Evolutionary conservation across 2,888 invertebrate species (phyloP).

Genomic region (Epistrophella euchroma): DNA sequence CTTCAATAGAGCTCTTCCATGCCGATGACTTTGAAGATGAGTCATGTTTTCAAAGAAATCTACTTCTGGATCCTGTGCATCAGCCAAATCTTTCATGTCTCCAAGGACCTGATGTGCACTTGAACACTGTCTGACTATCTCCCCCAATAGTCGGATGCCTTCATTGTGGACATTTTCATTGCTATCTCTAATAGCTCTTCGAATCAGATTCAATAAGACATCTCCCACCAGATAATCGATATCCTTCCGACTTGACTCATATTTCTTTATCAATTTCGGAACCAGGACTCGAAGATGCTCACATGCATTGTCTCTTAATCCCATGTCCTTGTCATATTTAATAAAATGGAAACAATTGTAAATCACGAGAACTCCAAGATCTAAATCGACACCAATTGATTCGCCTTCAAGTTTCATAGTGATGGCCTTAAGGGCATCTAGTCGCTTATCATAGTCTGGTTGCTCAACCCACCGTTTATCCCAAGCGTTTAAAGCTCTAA

Average conservation of each 20-base stretch:
- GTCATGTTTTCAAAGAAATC: constrained; percentile 98
- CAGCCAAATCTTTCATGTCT: constrained; percentile 88
- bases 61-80: constrained; percentile 90
- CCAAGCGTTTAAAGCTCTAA: constrained; percentile 92
- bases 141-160: constrained; percentile 91
- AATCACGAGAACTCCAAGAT: constrained; percentile 89
- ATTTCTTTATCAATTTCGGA: constrained; percentile 86
- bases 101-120: constrained; percentile 88
- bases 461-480: constrained; percentile 96
- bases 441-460: constrained; percentile 93
- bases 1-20: constrained; percentile 92
- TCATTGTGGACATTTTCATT: constrained; percentile 91
- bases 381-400: constrained; percentile 85
- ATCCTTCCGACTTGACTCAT: constrained; percentile 85
- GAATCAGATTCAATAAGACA: constrained; percentile 89
- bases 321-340: constrained; percentile 91
- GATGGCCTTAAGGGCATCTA: constrained; percentile 91
- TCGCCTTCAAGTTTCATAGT: constrained; percentile 85
- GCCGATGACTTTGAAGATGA: constrained; percentile 94
- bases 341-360: constrained; percentile 93
- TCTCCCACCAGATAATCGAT: constrained; percentile 89
- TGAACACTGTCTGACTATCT: constrained; percentile 89
- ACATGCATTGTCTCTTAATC: constrained; percentile 91
- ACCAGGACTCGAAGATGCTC: constrained; percentile 89
- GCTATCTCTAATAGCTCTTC: constrained; percentile 87